Evolutionary conservation across 2,797 vertebrate species (phyloP), one percentile per base, ranked within the genome.

Genomic region (Glossophaga mutica): DNA sequence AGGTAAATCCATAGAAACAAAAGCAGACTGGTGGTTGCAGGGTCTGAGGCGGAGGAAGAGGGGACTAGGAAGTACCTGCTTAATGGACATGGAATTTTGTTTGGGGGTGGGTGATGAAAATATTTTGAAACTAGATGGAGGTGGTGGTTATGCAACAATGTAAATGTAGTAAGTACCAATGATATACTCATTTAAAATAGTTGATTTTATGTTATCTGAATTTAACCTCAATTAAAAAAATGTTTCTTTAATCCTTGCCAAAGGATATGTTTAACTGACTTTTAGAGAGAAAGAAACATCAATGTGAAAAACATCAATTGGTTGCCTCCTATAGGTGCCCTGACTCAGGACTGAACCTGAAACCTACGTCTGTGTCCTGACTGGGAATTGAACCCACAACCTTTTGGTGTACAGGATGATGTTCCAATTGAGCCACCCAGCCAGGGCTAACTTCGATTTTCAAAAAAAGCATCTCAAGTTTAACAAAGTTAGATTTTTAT

Each of bases 401-500:
- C 29, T 62, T 62, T 62, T 62, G 59, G 59, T 62, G 29, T 32
- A 62, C 29, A 62, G 26, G 29, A 32, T 29, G 12, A 62, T 62
- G 59, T 62, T 32, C 29, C 11, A 62, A 62, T 29, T 62, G 29
- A 62, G 59, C 29, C 29, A 32, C 10, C 59, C 1, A 1, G 59
- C 29, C 59, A 62, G 29, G 59, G 5, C 59, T 32, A 76, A 76
- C 74, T n/a, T 84, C 59, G 79, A 71, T 10, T 94, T 93, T 67
- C 37, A 26, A 19, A 55, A 57, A 85, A 89, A 37, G 29, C 6
- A n/a, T 9, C 39, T 65, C 18, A 39, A 85, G 44, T 73, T 90
- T 92, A 87, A 87, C 22, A 74, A 92, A 70, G 65, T 88, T 67
- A 79, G 48, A 92, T 44, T 85, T 85, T 85, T 73, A 82, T 86